A percentile compares a stretch with the other conserved stretches of the same genome.
These are phyloP conservation scores for Laupala kohalensis DNA, from an alignment of 1,140 invertebrate species.

Conservation along the genomic window DNA sequence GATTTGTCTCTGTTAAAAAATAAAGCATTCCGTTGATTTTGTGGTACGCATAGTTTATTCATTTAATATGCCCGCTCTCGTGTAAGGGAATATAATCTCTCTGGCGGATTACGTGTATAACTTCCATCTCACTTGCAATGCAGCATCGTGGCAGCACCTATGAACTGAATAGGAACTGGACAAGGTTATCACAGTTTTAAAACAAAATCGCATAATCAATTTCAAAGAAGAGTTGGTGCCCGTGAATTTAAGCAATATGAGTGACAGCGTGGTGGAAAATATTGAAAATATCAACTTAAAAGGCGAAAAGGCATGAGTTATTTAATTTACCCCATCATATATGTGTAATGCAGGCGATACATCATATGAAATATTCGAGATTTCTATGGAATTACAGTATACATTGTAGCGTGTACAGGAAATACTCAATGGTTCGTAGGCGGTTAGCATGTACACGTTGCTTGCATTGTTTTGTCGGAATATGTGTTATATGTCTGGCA, in stretches of 20 bases:
- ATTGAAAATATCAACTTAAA: conserved; percentile 42
- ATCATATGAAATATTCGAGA: background rate
- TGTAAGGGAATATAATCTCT: no score
- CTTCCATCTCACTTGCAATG: no score
- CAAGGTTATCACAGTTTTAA: no score
- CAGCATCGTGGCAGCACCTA: no score
- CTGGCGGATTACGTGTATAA: no score
- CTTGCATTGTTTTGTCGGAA: background rate
- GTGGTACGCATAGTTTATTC: no score
- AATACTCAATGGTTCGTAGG: conserved; percentile 11
- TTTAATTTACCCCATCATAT: background rate
- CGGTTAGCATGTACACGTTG: background rate
- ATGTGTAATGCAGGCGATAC: conserved; percentile 3
- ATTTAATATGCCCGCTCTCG: no score
- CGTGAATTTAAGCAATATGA: conserved; percentile 25
- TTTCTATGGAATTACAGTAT: conserved; percentile 2
- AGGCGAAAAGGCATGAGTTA: conserved; percentile 48
- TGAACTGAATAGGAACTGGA: no score
- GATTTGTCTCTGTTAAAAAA: no score
- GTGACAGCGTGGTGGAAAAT: conserved; percentile 33
- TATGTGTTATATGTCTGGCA: background rate
- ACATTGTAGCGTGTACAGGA: conserved; percentile 10
- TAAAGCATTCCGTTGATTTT: no score
- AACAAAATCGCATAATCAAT: no score
- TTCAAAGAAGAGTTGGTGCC: background rate